Evolutionary conservation across 2,797 vertebrate genomes (phyloP).

Genomic region (Lophura swinhoii): DNA sequence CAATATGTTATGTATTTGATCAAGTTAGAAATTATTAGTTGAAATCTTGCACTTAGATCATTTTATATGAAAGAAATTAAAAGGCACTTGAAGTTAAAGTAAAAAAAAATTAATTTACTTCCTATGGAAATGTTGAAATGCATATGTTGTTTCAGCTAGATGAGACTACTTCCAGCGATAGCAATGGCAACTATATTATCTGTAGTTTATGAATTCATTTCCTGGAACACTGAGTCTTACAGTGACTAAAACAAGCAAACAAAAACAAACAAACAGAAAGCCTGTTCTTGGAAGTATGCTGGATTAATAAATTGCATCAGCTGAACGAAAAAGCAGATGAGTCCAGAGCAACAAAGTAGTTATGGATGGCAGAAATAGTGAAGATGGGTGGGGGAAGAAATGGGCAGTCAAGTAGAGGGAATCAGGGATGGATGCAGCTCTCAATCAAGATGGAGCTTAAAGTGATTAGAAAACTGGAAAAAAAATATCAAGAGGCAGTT

Average conservation of each 20-base stretch:
- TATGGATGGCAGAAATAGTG: neutral
- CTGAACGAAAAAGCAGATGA: neutral
- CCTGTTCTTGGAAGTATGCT: neutral
- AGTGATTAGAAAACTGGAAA: neutral
- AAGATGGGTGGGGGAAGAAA: neutral
- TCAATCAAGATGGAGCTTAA: neutral
- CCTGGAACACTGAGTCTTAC: neutral
- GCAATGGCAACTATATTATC: neutral
- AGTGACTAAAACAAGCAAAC: neutral
- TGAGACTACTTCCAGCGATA: neutral
- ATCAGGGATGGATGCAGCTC: neutral
- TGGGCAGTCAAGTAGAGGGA: neutral
- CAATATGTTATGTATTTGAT: neutral
- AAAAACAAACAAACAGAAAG: neutral
- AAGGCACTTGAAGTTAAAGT: neutral
- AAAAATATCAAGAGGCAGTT: neutral
- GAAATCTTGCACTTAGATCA: neutral
- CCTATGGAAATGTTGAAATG: neutral
- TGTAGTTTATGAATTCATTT: neutral
- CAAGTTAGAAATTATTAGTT: neutral
- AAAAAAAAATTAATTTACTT: neutral
- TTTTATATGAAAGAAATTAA: neutral
- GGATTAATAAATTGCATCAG: neutral
- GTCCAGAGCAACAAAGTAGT: neutral
- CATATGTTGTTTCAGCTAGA: neutral